Evolutionary conservation across 2,888 invertebrate species (phyloP).

Genomic region (Vandiemenella viatica): DNA sequence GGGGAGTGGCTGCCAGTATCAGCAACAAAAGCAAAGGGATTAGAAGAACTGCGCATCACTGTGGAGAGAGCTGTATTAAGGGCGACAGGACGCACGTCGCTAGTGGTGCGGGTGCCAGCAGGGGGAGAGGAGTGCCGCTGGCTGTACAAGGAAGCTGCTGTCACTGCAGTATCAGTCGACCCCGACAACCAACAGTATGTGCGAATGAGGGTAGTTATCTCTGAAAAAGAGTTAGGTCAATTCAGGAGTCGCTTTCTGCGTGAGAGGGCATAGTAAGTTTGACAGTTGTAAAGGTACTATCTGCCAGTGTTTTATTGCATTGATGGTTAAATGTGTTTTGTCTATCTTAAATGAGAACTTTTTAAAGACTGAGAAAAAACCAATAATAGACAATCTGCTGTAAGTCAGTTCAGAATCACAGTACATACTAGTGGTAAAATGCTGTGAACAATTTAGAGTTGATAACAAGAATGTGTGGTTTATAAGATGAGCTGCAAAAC

Average conservation of each 20-base stretch:
- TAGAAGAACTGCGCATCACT: constrained; percentile 25
- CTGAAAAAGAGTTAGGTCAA: constrained; percentile 35
- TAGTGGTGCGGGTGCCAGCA: constrained; percentile 39
- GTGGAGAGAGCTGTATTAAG: constrained; percentile 36
- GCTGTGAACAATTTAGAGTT: too few relatives aligned
- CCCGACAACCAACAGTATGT: constrained; percentile 35
- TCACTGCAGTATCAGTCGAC: constrained; percentile 35
- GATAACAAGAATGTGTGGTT: too few relatives aligned
- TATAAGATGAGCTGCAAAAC: too few relatives aligned
- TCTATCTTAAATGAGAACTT: too few relatives aligned
- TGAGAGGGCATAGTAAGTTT: too few relatives aligned
- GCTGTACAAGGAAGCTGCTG: constrained; percentile 48
- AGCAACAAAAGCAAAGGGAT: constrained; percentile 18
- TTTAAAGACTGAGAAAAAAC: too few relatives aligned
- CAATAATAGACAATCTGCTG: too few relatives aligned
- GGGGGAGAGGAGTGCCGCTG: constrained; percentile 42
- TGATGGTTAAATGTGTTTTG: too few relatives aligned
- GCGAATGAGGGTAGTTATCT: constrained; percentile 41
- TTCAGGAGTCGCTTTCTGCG: constrained; percentile 33
- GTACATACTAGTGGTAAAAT: too few relatives aligned
- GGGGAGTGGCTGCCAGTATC: constrained; percentile 24
- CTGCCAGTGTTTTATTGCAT: too few relatives aligned
- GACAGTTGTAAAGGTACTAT: too few relatives aligned
- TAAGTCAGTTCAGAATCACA: too few relatives aligned
- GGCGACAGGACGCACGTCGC: constrained; percentile 34